Evolutionary conservation across 2,113 vertebrate species (phyloP).

Genomic region (Zosterops borbonicus): DNA sequence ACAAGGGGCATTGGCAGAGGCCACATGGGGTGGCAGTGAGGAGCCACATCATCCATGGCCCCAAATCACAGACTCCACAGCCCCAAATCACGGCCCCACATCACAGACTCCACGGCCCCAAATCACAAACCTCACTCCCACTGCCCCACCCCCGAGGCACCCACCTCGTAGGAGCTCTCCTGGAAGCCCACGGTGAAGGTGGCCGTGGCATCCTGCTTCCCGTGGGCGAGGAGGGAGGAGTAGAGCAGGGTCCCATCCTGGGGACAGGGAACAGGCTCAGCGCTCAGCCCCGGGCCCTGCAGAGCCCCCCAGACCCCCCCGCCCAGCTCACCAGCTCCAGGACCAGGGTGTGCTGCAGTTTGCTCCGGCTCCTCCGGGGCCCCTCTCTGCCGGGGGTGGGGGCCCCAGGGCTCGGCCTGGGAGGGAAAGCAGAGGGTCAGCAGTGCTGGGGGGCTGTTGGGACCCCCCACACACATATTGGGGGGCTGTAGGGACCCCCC

Average conservation of each 20-base stretch:
- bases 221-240: slow-evolving; percentile 71
- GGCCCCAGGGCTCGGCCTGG: slow-evolving; percentile 71
- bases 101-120: too few species aligned
- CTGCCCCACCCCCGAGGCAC: neutral
- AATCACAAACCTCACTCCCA: neutral
- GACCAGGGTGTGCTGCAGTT: slow-evolving; percentile 72
- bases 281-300: neutral
- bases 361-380: slow-evolving; percentile 75
- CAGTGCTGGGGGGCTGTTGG: accelerated
- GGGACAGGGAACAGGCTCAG: neutral
- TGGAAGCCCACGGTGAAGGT: neutral
- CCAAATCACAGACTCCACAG: neutral
- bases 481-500: neutral
- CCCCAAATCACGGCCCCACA: too few species aligned
- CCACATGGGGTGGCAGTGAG: accelerated
- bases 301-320: accelerated
- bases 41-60: accelerated
- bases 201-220: slow-evolving; percentile 73
- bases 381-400: slow-evolving; percentile 52
- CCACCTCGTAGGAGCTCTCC: neutral
- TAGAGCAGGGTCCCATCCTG: slow-evolving; percentile 83
- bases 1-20: accelerated
- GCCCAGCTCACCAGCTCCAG: slow-evolving; percentile 77
- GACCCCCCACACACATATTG: neutral
- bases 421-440: neutral